These are phyloP conservation scores for Euura lappo DNA, from an alignment of 1,140 invertebrate genomes.

Conservation along the genomic window DNA sequence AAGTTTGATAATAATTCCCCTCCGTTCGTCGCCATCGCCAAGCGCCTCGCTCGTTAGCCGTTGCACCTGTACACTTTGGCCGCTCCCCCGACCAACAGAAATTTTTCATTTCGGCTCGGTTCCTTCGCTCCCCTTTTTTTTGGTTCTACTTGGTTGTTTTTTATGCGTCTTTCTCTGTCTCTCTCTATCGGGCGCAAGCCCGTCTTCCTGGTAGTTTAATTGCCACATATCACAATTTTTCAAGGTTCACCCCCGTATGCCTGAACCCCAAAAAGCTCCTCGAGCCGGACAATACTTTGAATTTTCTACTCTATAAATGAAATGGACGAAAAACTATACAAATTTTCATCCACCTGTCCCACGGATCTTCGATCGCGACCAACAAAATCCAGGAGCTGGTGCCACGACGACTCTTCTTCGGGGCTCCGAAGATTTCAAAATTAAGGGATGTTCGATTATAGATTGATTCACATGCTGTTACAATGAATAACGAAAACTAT, in stretches of 20 bases:
- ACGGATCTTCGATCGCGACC: no score
- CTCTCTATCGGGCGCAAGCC: neutral
- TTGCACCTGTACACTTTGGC: slow-evolving; percentile 42
- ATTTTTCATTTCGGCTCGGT: slow-evolving; percentile 39
- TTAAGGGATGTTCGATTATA: no score
- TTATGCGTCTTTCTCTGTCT: neutral
- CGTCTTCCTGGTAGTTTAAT: neutral
- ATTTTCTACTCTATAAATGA: neutral
- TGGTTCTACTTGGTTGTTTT: slow-evolving; percentile 19
- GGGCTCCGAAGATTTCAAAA: no score
- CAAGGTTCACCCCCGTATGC: neutral
- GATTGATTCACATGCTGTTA: no score
- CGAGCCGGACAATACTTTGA: neutral
- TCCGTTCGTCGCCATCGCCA: slow-evolving; percentile 8
- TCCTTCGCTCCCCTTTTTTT: slow-evolving; percentile 20
- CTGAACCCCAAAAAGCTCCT: neutral
- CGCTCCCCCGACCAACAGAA: slow-evolving; percentile 31
- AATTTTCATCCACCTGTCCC: no score
- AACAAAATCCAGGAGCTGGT: no score
- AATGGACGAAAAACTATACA: no score
- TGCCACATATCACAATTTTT: slow-evolving; percentile 5
- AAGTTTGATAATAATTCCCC: slow-evolving; percentile 30
- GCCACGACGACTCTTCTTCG: no score
- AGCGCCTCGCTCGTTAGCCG: slow-evolving; percentile 37
- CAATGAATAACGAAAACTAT: no score